Conservation (phyloP, 2,113 vertebrate genomes). For the Heterotis niloticus region DNA sequence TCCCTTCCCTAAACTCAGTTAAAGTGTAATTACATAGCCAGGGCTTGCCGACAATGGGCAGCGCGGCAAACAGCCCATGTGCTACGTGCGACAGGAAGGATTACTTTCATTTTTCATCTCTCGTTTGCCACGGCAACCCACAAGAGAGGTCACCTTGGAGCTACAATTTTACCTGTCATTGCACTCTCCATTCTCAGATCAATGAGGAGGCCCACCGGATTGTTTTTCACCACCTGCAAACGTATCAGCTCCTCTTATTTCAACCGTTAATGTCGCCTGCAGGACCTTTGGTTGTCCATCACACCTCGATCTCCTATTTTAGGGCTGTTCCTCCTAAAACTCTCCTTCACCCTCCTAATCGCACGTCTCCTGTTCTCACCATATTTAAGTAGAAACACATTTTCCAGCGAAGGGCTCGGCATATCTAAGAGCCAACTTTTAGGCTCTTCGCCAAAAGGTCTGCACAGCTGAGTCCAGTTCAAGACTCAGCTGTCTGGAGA, state of each 20-base stretch:
- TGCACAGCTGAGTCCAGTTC: no score
- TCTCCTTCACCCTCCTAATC: not conserved
- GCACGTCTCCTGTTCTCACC: no score
- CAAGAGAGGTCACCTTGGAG: constrained; percentile 2
- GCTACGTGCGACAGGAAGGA: not conserved
- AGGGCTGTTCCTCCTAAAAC: not conserved
- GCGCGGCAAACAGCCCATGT: not conserved
- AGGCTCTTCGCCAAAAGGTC: no score
- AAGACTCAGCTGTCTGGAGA: no score
- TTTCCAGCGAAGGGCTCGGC: no score
- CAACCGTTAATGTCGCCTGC: not conserved
- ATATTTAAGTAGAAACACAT: no score
- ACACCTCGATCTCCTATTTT: not conserved
- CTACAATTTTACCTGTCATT: constrained; percentile 10
- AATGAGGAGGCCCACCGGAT: not conserved
- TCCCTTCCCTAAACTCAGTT: not conserved
- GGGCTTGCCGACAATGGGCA: not conserved
- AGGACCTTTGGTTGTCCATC: not conserved
- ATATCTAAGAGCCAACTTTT: no score
- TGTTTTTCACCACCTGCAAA: not conserved
- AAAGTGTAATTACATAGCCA: not conserved
- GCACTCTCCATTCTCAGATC: not conserved
- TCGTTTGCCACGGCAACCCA: not conserved
- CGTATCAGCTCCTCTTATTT: not conserved
- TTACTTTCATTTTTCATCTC: not conserved